phyloP scores from a whole-genome alignment of 2,888 invertebrate species.

The Halictus quadricinctus region DNA sequence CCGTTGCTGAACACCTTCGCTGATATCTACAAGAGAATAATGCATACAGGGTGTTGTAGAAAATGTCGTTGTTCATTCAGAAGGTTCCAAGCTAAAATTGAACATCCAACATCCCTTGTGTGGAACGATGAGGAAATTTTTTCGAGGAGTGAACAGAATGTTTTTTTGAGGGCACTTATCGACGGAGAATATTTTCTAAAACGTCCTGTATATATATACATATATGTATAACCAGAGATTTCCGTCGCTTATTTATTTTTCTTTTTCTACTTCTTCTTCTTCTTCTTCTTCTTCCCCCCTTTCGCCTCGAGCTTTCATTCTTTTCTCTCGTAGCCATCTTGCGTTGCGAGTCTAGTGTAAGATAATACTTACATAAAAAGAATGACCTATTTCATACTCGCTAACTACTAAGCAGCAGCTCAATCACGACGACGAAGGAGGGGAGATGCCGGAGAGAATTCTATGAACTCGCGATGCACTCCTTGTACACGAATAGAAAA shows the following conservation, averaged over 20 bases:
- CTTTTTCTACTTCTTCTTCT: slow-evolving; percentile 7
- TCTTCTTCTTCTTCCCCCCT: neutral
- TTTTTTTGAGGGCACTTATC: neutral
- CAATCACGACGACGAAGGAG: slow-evolving; percentile 69
- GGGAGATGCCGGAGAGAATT: neutral
- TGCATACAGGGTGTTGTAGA: slow-evolving; percentile 4
- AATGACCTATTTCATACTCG: slow-evolving; percentile 76
- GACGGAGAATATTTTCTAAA: neutral
- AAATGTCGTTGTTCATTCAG: neutral
- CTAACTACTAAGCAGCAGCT: slow-evolving; percentile 71
- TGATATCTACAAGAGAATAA: slow-evolving; percentile 3
- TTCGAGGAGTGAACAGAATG: neutral
- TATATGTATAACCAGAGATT: slow-evolving; percentile 6
- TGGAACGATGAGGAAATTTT: neutral
- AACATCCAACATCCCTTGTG: neutral
- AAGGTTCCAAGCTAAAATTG: neutral
- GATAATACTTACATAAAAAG: slow-evolving; percentile 67
- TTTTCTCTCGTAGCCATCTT: slow-evolving; percentile 73
- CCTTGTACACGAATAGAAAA: neutral
- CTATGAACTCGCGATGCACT: neutral
- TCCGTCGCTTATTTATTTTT: slow-evolving; percentile 61
- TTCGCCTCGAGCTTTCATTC: slow-evolving; percentile 35
- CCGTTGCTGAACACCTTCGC: slow-evolving; percentile 4
- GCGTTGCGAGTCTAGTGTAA: slow-evolving; percentile 73
- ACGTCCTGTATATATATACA: neutral